phyloP scores from a whole-genome alignment of 1,140 invertebrate genomes.

The Leptopilina boulardi region DNA sequence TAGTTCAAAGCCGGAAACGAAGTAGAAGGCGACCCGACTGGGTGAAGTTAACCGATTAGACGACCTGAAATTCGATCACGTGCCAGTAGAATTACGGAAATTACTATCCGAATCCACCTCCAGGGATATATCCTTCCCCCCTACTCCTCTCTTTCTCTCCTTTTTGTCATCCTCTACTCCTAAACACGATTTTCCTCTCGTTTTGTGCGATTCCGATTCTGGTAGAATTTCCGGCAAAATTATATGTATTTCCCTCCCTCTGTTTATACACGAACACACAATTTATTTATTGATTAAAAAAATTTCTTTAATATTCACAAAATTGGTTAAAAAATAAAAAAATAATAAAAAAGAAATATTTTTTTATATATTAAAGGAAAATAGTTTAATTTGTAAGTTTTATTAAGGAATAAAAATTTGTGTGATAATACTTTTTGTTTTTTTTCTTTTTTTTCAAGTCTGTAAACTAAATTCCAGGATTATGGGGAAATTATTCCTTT shows the following conservation, averaged over 20 bases:
- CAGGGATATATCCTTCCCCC: not conserved
- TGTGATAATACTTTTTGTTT: too few species aligned
- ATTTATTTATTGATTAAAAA: not conserved
- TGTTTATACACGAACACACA: not conserved
- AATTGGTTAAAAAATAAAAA: too few species aligned
- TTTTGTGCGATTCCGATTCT: not conserved
- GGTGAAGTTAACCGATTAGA: constrained; percentile 29
- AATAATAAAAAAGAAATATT: not conserved
- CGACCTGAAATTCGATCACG: constrained; percentile 26
- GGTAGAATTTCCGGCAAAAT: constrained; percentile 11
- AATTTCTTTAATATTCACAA: not conserved
- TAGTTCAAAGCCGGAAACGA: constrained; percentile 27
- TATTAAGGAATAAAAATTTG: too few species aligned
- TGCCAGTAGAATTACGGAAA: constrained; percentile 30
- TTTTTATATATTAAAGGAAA: too few species aligned
- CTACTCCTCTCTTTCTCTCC: too few species aligned
- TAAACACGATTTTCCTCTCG: constrained; percentile 14
- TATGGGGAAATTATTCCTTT: not conserved
- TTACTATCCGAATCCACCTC: constrained; percentile 26
- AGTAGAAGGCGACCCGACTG: constrained; percentile 17
- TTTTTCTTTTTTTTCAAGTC: not conserved
- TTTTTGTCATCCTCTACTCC: not conserved
- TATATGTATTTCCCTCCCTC: not conserved
- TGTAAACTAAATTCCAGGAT: too few species aligned
- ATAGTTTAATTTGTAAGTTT: too few species aligned